Conservation (phyloP, 2,888 invertebrate species). For the Nephrocerus scutellatus region DNA sequence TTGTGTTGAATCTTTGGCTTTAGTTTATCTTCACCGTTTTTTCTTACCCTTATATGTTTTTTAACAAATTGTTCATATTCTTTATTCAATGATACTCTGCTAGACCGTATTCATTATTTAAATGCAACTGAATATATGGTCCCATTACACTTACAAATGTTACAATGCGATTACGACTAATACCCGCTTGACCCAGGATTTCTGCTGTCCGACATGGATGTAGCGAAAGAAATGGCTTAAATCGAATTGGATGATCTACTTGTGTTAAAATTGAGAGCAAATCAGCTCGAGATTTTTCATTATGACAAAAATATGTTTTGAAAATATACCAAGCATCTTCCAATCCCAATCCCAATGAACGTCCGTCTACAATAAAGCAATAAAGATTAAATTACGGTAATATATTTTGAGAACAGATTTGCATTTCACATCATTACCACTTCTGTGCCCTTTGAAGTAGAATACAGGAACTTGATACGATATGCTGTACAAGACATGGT, state of each 20-base stretch:
- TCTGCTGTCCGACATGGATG: constrained; percentile 62
- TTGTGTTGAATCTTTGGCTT: too few relatives aligned
- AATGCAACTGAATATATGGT: constrained; percentile 47
- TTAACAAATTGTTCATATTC: too few relatives aligned
- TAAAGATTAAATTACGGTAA: too few relatives aligned
- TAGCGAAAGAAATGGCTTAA: constrained; percentile 56
- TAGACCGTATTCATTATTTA: constrained; percentile 37
- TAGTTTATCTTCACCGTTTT: too few relatives aligned
- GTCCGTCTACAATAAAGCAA: constrained; percentile 51
- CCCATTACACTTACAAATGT: constrained; percentile 59
- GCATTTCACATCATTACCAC: constrained; percentile 40
- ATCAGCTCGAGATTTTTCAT: constrained; percentile 41
- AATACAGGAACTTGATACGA: constrained; percentile 68
- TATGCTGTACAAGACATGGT: constrained; percentile 61
- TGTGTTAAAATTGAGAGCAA: constrained; percentile 55
- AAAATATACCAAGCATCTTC: constrained; percentile 55
- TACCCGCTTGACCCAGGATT: constrained; percentile 43
- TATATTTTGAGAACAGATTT: not conserved
- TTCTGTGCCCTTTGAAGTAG: constrained; percentile 63
- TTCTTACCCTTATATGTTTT: too few relatives aligned
- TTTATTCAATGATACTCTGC: not conserved
- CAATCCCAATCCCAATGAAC: constrained; percentile 50
- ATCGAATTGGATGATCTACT: constrained; percentile 60
- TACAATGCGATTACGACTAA: constrained; percentile 54
- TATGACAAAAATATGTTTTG: too few relatives aligned